phyloP scores from a whole-genome alignment of 2,797 vertebrate genomes.

The Petrocephalus sullivani region DNA sequence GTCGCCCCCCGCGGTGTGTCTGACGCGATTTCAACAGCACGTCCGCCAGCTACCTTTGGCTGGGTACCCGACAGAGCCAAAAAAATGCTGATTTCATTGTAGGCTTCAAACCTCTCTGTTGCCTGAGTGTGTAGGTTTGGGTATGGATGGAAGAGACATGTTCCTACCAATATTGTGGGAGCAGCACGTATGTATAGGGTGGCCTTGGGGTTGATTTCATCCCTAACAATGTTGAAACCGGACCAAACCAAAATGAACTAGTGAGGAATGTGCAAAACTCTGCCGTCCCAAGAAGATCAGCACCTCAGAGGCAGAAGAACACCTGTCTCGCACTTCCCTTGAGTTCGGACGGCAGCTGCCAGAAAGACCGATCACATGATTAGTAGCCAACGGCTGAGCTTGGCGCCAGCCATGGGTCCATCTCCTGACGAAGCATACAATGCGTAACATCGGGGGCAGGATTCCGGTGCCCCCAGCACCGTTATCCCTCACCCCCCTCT shows the following conservation, averaged over 20 bases:
- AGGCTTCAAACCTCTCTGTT: background rate
- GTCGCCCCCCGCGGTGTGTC: background rate
- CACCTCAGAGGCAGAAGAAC: background rate
- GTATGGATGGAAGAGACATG: background rate
- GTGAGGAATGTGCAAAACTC: background rate
- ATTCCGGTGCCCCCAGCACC: background rate
- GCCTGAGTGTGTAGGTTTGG: background rate
- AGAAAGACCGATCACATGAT: background rate
- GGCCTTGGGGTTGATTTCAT: background rate
- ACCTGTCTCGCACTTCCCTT: background rate
- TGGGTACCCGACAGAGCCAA: background rate
- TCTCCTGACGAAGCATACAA: background rate
- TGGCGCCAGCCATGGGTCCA: background rate
- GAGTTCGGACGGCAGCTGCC: background rate
- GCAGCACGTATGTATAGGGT: background rate
- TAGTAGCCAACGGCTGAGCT: background rate
- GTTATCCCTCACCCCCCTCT: background rate
- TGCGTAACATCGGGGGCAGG: background rate
- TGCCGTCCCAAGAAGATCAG: background rate
- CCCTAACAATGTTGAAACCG: background rate
- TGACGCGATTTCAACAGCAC: background rate
- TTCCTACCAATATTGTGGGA: background rate
- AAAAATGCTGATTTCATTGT: background rate
- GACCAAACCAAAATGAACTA: background rate
- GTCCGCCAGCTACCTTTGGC: background rate